These are phyloP conservation scores for Thera obeliscata DNA, from an alignment of 2,888 invertebrate species.

Conservation along the genomic window DNA sequence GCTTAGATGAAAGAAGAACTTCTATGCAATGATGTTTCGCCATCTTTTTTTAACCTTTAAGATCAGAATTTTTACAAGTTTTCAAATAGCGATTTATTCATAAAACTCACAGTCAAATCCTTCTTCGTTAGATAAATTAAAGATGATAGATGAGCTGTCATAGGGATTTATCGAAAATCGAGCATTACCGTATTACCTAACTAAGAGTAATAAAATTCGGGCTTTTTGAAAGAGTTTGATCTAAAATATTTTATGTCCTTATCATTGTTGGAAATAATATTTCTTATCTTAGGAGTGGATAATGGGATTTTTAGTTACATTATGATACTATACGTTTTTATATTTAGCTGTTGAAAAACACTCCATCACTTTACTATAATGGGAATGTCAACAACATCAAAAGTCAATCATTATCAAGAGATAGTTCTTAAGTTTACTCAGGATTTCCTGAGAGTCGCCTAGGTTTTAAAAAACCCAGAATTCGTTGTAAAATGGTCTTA, in stretches of 20 bases:
- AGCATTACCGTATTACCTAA: slow-evolving; percentile 39
- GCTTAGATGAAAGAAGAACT: background rate
- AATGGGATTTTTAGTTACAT: no score
- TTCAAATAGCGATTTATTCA: slow-evolving; percentile 8
- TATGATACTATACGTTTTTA: no score
- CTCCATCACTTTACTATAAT: no score
- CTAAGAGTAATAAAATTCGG: slow-evolving; percentile 34
- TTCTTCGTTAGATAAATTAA: slow-evolving; percentile 52
- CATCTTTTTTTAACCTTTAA: no score
- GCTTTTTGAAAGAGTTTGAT: slow-evolving; percentile 22
- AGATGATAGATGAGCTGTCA: slow-evolving; percentile 58
- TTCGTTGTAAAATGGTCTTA: slow-evolving; percentile 25
- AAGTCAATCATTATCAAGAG: no score
- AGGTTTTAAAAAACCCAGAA: background rate
- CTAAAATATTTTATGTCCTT: slow-evolving; percentile 2
- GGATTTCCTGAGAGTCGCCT: background rate
- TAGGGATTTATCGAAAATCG: slow-evolving; percentile 51
- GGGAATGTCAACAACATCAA: no score
- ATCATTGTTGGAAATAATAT: slow-evolving; percentile 12
- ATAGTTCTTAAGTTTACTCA: background rate
- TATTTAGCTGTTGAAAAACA: no score
- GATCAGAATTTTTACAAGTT: background rate
- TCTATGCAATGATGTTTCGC: background rate
- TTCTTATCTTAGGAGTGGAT: no score
- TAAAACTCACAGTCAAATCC: slow-evolving; percentile 49